Evolutionary conservation across 2,797 vertebrate genomes (phyloP).

Genomic region (Coracias cyanogaster): DNA sequence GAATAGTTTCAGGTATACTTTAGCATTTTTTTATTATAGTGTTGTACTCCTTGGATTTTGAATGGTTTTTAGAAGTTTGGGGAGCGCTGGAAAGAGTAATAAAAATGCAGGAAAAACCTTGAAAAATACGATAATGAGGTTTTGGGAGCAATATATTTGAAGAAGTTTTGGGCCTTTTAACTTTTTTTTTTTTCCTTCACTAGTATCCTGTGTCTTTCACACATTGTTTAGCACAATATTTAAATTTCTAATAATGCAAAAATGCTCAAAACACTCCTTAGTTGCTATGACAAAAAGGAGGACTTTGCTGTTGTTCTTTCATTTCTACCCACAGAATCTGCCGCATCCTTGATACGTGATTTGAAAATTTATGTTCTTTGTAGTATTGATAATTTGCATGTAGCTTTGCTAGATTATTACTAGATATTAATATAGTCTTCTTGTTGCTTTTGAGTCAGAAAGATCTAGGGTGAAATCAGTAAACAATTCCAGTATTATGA

Average conservation of each 20-base stretch:
- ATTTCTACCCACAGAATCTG: neutral
- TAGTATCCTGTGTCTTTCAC: rapidly evolving
- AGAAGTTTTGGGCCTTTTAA: neutral
- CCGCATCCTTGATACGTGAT: neutral
- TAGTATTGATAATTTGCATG: neutral
- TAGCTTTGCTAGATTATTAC: neutral
- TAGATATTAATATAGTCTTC: neutral
- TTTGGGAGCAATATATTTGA: neutral
- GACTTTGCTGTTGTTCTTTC: neutral
- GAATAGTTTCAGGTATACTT: neutral
- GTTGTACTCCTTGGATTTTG: neutral
- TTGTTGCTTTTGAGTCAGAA: neutral
- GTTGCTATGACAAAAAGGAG: neutral
- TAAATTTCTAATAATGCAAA: neutral
- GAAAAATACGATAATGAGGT: neutral
- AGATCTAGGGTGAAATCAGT: neutral
- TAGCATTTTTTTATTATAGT: neutral
- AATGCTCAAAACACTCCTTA: neutral
- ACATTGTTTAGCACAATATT: neutral
- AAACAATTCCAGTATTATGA: neutral
- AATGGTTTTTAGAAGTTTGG: neutral
- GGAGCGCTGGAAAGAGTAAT: neutral
- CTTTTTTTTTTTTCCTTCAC: neutral
- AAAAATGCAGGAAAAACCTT: neutral
- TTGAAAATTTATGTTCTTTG: neutral